phyloP scores from a whole-genome alignment of 2,888 invertebrate genomes.

The Cetonia aurata region DNA sequence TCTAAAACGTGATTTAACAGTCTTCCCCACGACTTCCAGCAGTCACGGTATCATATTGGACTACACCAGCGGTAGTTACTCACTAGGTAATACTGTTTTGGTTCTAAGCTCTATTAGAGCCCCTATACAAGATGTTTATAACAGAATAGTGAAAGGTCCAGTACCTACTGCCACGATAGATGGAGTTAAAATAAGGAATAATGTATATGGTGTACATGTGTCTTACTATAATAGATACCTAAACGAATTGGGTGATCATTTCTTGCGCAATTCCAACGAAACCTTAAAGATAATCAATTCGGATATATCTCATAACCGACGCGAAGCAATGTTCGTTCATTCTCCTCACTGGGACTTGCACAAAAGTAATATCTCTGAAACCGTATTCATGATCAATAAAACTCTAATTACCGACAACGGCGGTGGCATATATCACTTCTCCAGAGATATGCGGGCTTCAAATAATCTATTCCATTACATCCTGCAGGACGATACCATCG shows the following conservation, averaged over 20 bases:
- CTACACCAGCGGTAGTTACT: constrained; percentile 83
- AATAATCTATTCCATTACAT: constrained; percentile 98
- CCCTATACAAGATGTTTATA: constrained; percentile 79
- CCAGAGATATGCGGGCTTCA: constrained; percentile 92
- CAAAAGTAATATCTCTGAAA: constrained; percentile 89
- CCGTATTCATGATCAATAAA: constrained; percentile 89
- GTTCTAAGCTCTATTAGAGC: constrained; percentile 81
- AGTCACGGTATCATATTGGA: constrained; percentile 84
- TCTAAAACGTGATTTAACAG: constrained; percentile 84
- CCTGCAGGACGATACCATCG: constrained; percentile 87
- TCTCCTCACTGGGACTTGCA: constrained; percentile 90
- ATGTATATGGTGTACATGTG: constrained; percentile 84
- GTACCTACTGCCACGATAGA: constrained; percentile 81
- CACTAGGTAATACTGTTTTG: constrained; percentile 86
- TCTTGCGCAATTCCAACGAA: constrained; percentile 89
- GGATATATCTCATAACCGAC: constrained; percentile 83
- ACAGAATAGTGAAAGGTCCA: constrained; percentile 82
- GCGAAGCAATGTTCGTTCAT: constrained; percentile 85
- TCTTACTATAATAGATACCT: constrained; percentile 90
- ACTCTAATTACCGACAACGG: constrained; percentile 90
- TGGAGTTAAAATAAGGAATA: constrained; percentile 83
- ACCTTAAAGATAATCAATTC: constrained; percentile 84
- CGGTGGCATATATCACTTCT: constrained; percentile 88
- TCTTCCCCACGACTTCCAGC: constrained; percentile 91
- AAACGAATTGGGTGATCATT: constrained; percentile 88